phyloP scores from a whole-genome alignment of 2,888 invertebrate genomes.

The Athripsodes cinereus region DNA sequence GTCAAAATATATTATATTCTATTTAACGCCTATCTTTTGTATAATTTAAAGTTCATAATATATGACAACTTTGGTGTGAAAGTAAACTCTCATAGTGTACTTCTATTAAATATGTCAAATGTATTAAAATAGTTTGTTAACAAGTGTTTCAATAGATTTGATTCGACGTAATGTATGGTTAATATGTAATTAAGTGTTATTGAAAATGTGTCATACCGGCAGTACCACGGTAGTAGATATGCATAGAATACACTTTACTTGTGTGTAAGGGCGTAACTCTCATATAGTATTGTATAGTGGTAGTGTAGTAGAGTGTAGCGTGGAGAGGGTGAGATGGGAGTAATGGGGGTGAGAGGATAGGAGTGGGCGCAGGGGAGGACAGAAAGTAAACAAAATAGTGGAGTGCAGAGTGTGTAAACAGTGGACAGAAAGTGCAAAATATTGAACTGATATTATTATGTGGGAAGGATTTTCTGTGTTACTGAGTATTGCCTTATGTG shows the following conservation, averaged over 20 bases:
- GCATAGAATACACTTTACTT: constrained; percentile 9
- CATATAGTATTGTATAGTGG: neutral
- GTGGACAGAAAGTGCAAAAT: constrained; percentile 18
- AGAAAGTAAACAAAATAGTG: constrained; percentile 7
- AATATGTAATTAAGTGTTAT: neutral
- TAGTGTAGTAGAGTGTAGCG: constrained; percentile 12
- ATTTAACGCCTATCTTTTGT: neutral
- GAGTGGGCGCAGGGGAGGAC: neutral
- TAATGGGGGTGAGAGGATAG: neutral
- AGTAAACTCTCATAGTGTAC: constrained; percentile 1
- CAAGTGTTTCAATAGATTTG: neutral
- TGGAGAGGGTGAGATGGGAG: constrained; percentile 16
- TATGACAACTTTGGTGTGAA: constrained; percentile 11
- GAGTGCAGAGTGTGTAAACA: constrained; percentile 10
- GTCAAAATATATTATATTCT: too few species aligned
- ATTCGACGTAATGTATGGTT: neutral
- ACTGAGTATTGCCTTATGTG: constrained; percentile 43
- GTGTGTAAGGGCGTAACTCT: constrained; percentile 22
- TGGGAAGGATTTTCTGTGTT: constrained; percentile 44
- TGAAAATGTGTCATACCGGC: constrained; percentile 2
- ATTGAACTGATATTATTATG: constrained; percentile 32
- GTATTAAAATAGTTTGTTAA: neutral
- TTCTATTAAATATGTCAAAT: too few species aligned
- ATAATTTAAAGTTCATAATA: neutral
- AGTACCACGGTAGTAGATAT: neutral